A percentile compares a stretch with the other conserved stretches of the same genome.
Conservation (phyloP, 2,888 invertebrate genomes). For the Leptopilina myrica region DNA sequence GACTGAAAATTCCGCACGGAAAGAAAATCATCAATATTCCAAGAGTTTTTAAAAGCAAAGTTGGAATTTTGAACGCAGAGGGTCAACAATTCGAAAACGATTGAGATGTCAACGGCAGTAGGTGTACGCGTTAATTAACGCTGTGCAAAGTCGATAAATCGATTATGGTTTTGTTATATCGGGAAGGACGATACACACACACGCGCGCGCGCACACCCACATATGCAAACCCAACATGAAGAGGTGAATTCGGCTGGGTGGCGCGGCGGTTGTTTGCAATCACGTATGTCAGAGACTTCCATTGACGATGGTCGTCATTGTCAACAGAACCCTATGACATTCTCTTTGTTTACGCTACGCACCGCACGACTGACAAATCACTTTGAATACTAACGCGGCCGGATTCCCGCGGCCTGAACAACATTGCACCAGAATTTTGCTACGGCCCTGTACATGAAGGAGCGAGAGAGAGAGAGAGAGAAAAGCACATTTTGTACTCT, state of each 20-base stretch:
- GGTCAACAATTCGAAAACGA: neutral
- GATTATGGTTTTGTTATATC: constrained; percentile 32
- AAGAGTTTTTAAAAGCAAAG: too few relatives aligned
- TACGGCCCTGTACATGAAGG: neutral
- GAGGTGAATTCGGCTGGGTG: constrained; percentile 4
- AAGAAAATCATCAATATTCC: too few relatives aligned
- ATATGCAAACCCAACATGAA: too few relatives aligned
- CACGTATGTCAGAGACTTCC: constrained; percentile 15
- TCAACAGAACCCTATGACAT: constrained; percentile 36
- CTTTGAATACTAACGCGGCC: constrained; percentile 38
- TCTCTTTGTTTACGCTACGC: constrained; percentile 31
- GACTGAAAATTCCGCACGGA: too few relatives aligned
- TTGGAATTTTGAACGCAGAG: neutral
- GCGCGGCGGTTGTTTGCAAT: constrained; percentile 20
- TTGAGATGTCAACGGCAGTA: constrained; percentile 19
- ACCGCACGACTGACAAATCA: constrained; percentile 37
- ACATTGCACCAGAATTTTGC: constrained; percentile 17
- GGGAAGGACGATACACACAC: constrained; percentile 19
- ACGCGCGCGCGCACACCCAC: too few relatives aligned
- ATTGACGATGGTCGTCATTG: constrained; percentile 34
- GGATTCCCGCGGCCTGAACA: constrained; percentile 29
- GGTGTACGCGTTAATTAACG: constrained; percentile 17
- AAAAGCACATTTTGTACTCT: neutral
- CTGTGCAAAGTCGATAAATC: constrained; percentile 19
- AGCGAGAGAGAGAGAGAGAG: neutral